Base-by-base conservation (phyloP, 2,888 invertebrate genomes). In the Iphiclides podalirius region DNA sequence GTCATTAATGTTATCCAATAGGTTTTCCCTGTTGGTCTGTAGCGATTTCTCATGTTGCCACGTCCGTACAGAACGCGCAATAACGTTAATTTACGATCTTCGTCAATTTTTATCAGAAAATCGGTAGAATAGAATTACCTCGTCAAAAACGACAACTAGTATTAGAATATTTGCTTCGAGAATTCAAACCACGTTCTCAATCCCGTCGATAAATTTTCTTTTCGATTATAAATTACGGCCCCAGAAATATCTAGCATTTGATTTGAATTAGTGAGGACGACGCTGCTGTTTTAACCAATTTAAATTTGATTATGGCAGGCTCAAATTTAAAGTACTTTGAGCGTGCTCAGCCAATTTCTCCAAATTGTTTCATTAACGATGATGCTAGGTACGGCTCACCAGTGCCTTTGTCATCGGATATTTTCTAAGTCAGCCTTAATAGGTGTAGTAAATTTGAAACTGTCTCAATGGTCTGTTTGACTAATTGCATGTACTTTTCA, bases 261-360 rank as follows among this genome's bases (percentile, higher is more conserved):
- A 60, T 55, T 60, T 63, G 64, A 66, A 63, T 64, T 60, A 47
- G 55, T 54, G 47, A 58, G 62, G 63, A 58, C 52, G 47, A 45
- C 40, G 43, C 53, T 49, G 56, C 58, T 60, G 55, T 58, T 60
- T 57, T 47, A 57, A 57, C 55, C 56, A 54, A 59, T 58, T 61
- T 55, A 49, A 59, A 59, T 61, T 58, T 53, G 58, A 60, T 59
- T 56, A 52, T 40, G 47, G 44, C 51, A 39, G 43, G 54, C 52
- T 59, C 55, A 52, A 61, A 57, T 57, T 56, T 51, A 51, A 55
- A 40, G 49, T 16, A 33, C 17, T 16, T 11, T 40, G n/a, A 26
- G 28, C 28, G 12, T 40, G 9, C 13, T 40, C n/a, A n/a, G 31
- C 11, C 31, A 31, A 31, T 31, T 31, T 11, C 31, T 31, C 31